Conservation (phyloP, 1,140 invertebrate species). For the Trissolcus basalis region DNA sequence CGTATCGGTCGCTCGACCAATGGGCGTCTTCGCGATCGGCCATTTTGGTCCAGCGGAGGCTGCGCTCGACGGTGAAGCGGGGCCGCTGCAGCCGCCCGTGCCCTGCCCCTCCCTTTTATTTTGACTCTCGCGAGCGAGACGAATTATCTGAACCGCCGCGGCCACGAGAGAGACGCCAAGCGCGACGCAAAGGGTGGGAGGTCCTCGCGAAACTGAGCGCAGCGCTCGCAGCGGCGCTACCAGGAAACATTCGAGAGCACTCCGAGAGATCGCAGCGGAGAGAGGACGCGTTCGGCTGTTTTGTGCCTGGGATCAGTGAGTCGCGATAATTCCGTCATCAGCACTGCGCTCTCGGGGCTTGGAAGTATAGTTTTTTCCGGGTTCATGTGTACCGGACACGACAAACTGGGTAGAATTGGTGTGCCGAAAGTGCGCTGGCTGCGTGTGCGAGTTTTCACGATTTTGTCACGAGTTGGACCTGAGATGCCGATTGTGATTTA, state of each 20-base stretch:
- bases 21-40: constrained; percentile 15
- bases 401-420: no score
- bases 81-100: background rate
- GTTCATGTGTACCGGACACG: background rate
- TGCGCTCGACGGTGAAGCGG: constrained; percentile 24
- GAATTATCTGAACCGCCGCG: background rate
- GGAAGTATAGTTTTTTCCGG: background rate
- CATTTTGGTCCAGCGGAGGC: constrained; percentile 60
- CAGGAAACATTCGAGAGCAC: constrained; percentile 49
- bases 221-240: constrained; percentile 50
- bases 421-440: no score
- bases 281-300: constrained; percentile 51
- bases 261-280: constrained; percentile 39
- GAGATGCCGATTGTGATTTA: no score
- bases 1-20: constrained; percentile 18
- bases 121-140: constrained; percentile 8
- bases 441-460: no score
- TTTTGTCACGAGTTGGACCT: no score
- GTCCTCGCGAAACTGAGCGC: constrained; percentile 1
- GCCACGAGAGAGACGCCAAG: constrained; percentile 1
- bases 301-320: constrained; percentile 29
- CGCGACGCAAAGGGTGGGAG: constrained; percentile 7
- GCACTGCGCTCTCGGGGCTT: background rate
- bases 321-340: no score
- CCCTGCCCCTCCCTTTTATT: background rate